phyloP scores from a whole-genome alignment of 2,113 vertebrate genomes.

The Rhinoderma darwinii region DNA sequence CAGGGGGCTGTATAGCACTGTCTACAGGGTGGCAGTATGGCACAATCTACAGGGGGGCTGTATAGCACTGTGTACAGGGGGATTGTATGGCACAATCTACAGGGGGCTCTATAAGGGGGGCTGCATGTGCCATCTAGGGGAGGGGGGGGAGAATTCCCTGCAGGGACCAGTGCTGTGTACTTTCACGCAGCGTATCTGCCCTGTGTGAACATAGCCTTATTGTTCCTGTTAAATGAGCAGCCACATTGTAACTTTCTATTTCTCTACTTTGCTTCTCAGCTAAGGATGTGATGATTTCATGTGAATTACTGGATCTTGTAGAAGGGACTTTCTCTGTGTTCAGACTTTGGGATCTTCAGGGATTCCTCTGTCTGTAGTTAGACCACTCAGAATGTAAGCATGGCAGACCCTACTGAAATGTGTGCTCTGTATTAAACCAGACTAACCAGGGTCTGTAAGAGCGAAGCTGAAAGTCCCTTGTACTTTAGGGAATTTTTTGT shows the following conservation, averaged over 20 bases:
- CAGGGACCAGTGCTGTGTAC: too few relatives aligned
- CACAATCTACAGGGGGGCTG: too few relatives aligned
- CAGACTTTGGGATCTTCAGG: neutral
- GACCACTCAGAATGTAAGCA: neutral
- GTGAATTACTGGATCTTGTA: neutral
- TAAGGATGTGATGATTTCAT: neutral
- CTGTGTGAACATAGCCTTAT: too few relatives aligned
- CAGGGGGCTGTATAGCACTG: too few relatives aligned
- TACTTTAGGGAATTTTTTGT: neutral
- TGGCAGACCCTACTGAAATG: neutral
- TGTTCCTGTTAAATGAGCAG: too few relatives aligned
- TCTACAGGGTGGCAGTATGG: too few relatives aligned
- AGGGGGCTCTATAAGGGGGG: too few relatives aligned
- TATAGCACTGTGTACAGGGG: too few relatives aligned
- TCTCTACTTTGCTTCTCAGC: neutral
- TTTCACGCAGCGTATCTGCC: too few relatives aligned
- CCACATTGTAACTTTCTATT: neutral
- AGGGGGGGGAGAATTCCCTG: too few relatives aligned
- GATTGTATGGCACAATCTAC: too few relatives aligned
- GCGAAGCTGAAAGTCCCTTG: neutral
- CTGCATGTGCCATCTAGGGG: too few relatives aligned
- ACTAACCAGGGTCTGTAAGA: neutral
- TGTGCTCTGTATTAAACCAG: neutral
- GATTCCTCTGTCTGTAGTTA: neutral
- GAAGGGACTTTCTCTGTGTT: conserved; percentile 8